Percentiles rank a stretch among this genome's conserved stretches.
Evolutionary conservation across 2,888 invertebrate genomes (phyloP).

Genomic region (Neoaliturus tenellus): DNA sequence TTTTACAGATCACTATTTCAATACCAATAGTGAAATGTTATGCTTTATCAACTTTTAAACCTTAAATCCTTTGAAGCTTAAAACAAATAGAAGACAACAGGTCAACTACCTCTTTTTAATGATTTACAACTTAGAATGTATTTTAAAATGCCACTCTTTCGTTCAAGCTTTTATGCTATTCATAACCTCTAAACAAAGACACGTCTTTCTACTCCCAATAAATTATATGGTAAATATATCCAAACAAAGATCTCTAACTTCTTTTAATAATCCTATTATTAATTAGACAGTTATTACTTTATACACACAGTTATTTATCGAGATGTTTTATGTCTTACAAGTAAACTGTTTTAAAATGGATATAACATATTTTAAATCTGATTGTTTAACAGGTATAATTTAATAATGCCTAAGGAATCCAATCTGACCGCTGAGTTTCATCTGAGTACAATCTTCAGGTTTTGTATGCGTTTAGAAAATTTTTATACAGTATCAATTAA

Average conservation of each 20-base stretch:
- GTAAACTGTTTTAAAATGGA: background rate
- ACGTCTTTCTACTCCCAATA: background rate
- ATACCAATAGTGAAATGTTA: too few relatives aligned
- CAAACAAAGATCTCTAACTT: background rate
- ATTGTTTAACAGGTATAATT: background rate
- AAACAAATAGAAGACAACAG: too few relatives aligned
- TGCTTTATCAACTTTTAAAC: too few relatives aligned
- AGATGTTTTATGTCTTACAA: background rate
- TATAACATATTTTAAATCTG: background rate
- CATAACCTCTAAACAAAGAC: background rate
- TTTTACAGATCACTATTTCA: too few relatives aligned
- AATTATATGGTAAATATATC: background rate
- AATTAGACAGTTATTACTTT: constrained; percentile 17
- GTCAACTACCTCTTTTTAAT: background rate
- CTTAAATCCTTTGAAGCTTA: too few relatives aligned
- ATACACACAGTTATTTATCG: background rate
- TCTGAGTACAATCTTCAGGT: too few relatives aligned
- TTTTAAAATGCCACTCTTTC: constrained; percentile 1
- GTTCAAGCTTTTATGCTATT: background rate
- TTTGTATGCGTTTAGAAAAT: too few relatives aligned
- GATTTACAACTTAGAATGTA: background rate
- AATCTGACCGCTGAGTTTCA: too few relatives aligned
- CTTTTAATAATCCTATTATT: background rate
- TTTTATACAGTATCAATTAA: too few relatives aligned
- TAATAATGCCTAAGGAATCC: background rate